phyloP scores from a whole-genome alignment of 2,797 vertebrate species.

The Staurois parvus region DNA sequence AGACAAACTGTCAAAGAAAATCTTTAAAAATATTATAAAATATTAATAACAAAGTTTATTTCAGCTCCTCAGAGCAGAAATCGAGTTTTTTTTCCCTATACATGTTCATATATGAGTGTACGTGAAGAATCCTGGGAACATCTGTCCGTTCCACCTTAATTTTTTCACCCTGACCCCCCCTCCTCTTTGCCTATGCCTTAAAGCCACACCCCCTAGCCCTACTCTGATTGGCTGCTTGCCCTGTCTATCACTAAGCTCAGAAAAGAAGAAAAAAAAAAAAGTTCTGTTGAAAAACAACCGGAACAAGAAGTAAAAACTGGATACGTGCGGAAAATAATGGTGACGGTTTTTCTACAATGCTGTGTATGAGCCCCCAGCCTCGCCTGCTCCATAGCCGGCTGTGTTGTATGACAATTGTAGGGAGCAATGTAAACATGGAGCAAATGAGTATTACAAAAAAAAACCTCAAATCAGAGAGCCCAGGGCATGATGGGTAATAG shows the following conservation, averaged over 20 bases:
- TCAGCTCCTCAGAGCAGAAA: no score
- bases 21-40: no score
- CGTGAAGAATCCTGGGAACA: background rate
- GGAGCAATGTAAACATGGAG: background rate
- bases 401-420: background rate
- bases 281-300: constrained; percentile 38
- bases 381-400: background rate
- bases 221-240: constrained; percentile 16
- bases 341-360: no score
- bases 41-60: no score
- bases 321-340: background rate
- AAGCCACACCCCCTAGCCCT: background rate
- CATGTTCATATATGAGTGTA: background rate
- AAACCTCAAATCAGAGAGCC: background rate
- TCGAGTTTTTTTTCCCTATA: no score
- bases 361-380: background rate
- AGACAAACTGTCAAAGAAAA: no score
- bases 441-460: background rate
- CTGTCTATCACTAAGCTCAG: background rate
- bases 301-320: constrained; percentile 14
- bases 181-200: background rate
- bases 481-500: background rate
- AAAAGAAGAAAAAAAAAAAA: constrained; percentile 29
- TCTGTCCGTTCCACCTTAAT: constrained; percentile 50
- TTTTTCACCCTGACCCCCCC: background rate